Evolutionary conservation across 2,888 invertebrate species (phyloP).

Genomic region (Ypsolopha sequella): DNA sequence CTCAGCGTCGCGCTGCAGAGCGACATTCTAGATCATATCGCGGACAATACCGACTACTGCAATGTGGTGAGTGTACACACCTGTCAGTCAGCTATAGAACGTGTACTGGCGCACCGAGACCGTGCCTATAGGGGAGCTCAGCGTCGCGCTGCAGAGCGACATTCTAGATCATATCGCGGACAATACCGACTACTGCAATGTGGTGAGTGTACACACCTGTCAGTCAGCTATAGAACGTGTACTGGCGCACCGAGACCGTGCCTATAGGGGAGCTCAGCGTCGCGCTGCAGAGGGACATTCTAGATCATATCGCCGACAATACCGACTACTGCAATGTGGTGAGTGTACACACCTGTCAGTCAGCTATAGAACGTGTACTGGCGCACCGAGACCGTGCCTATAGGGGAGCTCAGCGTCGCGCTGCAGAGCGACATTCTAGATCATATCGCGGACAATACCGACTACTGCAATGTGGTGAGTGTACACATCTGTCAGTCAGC

Average conservation of each 20-base stretch:
- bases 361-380: conserved; percentile 18
- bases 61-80: not conserved
- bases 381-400: conserved; percentile 45
- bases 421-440: conserved; percentile 31
- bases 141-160: conserved; percentile 45
- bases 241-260: conserved; percentile 46
- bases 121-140: conserved; percentile 50
- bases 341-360: not conserved
- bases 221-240: too few species aligned
- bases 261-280: conserved; percentile 53
- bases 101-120: conserved; percentile 41
- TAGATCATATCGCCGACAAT: not conserved
- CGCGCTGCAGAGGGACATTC: conserved; percentile 34
- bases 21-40: conserved; percentile 10
- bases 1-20: conserved; percentile 48
- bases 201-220: too few species aligned
- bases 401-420: conserved; percentile 48
- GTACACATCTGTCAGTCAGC: too few species aligned
- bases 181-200: too few species aligned
- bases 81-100: not conserved
- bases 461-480: not conserved
- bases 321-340: not conserved
- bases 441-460: too few species aligned
- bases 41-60: too few species aligned
- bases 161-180: too few species aligned